These are phyloP conservation scores for Tamias sibiricus DNA, from an alignment of 2,113 vertebrate species.

Conservation along the genomic window DNA sequence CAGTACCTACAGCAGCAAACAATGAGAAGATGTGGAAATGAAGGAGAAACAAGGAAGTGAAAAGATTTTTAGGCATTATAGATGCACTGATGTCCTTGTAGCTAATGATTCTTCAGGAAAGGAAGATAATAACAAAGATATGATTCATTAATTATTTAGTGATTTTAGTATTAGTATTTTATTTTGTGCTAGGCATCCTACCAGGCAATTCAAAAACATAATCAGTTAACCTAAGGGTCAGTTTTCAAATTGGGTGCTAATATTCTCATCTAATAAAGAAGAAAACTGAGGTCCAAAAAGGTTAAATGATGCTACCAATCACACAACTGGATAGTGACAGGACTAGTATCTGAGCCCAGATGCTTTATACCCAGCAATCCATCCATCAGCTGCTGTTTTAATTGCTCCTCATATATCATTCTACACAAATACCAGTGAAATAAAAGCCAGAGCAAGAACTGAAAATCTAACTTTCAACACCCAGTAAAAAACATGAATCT, in stretches of 20 bases:
- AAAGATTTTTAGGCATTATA: background rate
- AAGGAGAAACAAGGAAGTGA: background rate
- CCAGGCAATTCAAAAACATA: background rate
- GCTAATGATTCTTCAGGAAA: background rate
- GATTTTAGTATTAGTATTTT: background rate
- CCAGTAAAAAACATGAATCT: background rate
- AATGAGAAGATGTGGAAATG: background rate
- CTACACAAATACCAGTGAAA: conserved; percentile 2
- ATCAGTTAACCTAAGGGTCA: background rate
- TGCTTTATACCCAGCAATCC: background rate
- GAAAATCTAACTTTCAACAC: background rate
- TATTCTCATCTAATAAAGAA: background rate
- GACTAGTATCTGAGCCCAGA: background rate
- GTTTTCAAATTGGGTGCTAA: background rate
- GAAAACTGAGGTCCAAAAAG: background rate
- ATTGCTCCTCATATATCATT: background rate
- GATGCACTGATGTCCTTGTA: background rate
- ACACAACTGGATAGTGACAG: background rate
- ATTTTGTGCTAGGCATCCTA: background rate
- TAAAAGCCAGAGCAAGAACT: background rate
- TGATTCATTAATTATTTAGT: background rate
- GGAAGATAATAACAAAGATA: background rate
- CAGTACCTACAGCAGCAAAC: background rate
- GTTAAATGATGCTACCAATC: background rate
- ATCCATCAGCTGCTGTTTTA: background rate